Evolutionary conservation across 2,888 invertebrate species (phyloP).

Genomic region (Plebejus anna): DNA sequence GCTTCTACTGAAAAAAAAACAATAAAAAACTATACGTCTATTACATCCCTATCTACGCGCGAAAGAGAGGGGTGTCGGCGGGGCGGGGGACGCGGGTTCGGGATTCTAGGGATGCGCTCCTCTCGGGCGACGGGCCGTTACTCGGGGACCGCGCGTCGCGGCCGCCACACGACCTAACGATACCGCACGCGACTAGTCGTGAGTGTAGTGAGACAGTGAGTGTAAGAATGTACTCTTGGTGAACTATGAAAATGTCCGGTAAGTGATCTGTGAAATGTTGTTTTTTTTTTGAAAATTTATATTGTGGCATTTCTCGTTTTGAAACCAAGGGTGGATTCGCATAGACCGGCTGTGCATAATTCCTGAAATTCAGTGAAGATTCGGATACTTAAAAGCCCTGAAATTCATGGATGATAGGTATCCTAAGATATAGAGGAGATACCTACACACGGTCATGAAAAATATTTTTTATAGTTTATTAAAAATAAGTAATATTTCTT

Average conservation of each 20-base stretch:
- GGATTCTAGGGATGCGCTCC: slow-evolving; percentile 80
- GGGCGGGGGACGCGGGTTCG: slow-evolving; percentile 66
- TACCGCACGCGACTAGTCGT: slow-evolving; percentile 32
- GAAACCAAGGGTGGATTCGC: not conserved
- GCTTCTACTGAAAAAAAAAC: not conserved
- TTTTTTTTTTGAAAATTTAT: not conserved
- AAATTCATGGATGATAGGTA: not conserved
- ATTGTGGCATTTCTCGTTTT: too few relatives aligned
- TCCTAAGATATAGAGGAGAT: not conserved
- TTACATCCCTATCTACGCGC: slow-evolving; percentile 43
- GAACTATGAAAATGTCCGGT: slow-evolving; percentile 74
- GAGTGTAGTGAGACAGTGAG: not conserved
- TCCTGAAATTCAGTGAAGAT: not conserved
- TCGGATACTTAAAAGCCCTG: not conserved
- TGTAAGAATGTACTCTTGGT: slow-evolving; percentile 48
- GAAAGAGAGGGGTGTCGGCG: slow-evolving; percentile 76
- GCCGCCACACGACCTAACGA: slow-evolving; percentile 58
- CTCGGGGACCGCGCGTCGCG: slow-evolving; percentile 72
- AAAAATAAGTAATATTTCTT: too few relatives aligned
- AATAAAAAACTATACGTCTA: slow-evolving; percentile 2
- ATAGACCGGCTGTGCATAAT: not conserved
- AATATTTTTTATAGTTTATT: too few relatives aligned
- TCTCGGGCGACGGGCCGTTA: slow-evolving; percentile 76
- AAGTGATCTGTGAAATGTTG: slow-evolving; percentile 38
- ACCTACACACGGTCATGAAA: not conserved